A percentile compares a stretch with the other conserved stretches of the same genome.
phyloP scores from a whole-genome alignment of 2,797 vertebrate genomes.

The Sus cebifrons region DNA sequence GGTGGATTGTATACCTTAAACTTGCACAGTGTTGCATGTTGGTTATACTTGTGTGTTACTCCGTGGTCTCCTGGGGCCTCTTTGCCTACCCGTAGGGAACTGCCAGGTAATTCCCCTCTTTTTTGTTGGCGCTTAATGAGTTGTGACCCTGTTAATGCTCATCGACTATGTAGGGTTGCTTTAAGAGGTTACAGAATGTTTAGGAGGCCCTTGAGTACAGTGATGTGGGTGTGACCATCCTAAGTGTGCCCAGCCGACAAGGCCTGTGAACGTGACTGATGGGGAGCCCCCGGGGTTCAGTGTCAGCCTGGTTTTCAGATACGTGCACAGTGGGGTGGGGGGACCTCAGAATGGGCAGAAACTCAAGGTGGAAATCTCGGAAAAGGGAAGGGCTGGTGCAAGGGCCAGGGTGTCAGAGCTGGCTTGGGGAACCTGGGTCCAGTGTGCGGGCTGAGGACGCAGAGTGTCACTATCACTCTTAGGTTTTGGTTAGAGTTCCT shows the following conservation, averaged over 20 bases:
- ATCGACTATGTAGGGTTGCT: not conserved
- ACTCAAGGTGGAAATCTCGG: fast-evolving
- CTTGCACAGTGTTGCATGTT: not conserved
- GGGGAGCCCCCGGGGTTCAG: fast-evolving
- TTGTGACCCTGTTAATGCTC: not conserved
- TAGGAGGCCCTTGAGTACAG: not conserved
- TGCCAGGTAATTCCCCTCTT: too few relatives aligned
- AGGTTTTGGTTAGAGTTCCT: not conserved
- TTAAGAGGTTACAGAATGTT: not conserved
- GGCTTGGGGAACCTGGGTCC: too few relatives aligned
- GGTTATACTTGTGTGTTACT: not conserved
- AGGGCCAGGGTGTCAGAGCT: too few relatives aligned
- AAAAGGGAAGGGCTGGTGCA: not conserved
- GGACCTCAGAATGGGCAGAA: too few relatives aligned
- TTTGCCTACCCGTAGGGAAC: not conserved
- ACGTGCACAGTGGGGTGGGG: fast-evolving
- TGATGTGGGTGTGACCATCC: fast-evolving
- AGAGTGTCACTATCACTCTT: too few relatives aligned
- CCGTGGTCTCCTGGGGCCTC: not conserved
- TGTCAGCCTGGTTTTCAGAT: too few relatives aligned
- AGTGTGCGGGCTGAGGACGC: too few relatives aligned
- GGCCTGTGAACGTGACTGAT: not conserved
- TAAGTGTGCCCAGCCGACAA: too few relatives aligned
- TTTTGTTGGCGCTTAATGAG: not conserved
- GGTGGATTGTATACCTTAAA: not conserved